phyloP scores from a whole-genome alignment of 2,888 invertebrate species.

The Lasioglossum vierecki region DNA sequence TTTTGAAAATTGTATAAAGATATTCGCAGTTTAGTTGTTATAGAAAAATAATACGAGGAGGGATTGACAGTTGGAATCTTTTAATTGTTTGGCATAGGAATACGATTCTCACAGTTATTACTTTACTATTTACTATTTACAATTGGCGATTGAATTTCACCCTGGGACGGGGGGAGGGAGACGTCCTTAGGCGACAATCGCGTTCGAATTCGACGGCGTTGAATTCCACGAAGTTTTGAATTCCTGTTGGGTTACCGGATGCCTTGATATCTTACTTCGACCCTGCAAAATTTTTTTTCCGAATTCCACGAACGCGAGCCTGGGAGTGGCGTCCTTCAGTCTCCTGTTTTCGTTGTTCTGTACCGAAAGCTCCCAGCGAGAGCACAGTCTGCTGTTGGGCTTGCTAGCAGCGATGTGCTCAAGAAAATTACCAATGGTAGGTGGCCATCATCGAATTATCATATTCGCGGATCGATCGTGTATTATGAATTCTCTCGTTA shows the following conservation, averaged over 20 bases:
- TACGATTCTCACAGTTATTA: not conserved
- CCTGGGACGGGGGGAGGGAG: not conserved
- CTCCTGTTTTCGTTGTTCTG: constrained; percentile 69
- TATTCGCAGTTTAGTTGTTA: no score
- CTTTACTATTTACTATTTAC: not conserved
- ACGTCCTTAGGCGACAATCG: constrained; percentile 21
- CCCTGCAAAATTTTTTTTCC: constrained; percentile 66
- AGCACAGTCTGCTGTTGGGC: constrained; percentile 47
- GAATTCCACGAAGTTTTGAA: constrained; percentile 58
- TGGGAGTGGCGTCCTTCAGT: constrained; percentile 68
- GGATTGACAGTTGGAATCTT: not conserved
- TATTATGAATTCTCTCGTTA: not conserved
- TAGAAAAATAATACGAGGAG: no score
- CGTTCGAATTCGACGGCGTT: constrained; percentile 53
- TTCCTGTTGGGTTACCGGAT: constrained; percentile 55
- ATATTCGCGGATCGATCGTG: not conserved
- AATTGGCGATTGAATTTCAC: not conserved
- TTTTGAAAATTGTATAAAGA: no score
- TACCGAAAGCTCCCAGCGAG: constrained; percentile 54
- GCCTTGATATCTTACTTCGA: constrained; percentile 38
- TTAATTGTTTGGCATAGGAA: not conserved
- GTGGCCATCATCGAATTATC: constrained; percentile 40
- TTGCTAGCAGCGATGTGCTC: constrained; percentile 58
- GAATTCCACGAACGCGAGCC: constrained; percentile 68
- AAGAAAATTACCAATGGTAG: constrained; percentile 43